A percentile compares a stretch with the other conserved stretches of the same genome.
Conservation (phyloP, 2,113 vertebrate genomes). For the Terrapene triunguis region DNA sequence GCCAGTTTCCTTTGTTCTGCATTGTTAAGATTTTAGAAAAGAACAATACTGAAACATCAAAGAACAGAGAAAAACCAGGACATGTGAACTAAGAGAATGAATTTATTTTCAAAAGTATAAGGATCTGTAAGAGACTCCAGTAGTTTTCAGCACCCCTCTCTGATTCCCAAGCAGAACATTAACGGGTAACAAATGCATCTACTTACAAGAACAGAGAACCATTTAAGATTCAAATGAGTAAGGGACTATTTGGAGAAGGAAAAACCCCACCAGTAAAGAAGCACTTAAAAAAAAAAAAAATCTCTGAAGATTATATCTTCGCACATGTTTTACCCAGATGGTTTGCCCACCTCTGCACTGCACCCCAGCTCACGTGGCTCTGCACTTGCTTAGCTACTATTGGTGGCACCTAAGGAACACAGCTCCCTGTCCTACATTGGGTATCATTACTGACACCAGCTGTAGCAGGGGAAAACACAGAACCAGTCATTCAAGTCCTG, state of each 20-base stretch:
- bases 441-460: background rate
- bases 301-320: background rate
- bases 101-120: conserved; percentile 45
- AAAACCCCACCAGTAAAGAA: background rate
- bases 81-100: conserved; percentile 56
- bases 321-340: background rate
- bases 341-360: background rate
- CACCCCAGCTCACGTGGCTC: background rate
- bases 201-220: background rate
- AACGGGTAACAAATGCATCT: conserved; percentile 41
- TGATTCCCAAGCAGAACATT: background rate
- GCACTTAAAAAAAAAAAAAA: background rate
- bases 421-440: background rate
- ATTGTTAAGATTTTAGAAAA: conserved; percentile 60
- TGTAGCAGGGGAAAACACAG: background rate
- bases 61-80: conserved; percentile 62
- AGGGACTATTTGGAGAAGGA: background rate
- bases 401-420: background rate
- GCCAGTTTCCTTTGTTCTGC: conserved; percentile 51
- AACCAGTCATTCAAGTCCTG: background rate
- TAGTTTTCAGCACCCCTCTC: conserved; percentile 42
- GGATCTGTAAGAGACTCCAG: background rate
- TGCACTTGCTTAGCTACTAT: background rate
- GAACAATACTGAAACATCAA: conserved; percentile 65
- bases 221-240: conserved; percentile 22